Evolutionary conservation across 1,140 invertebrate genomes (phyloP), one percentile per base, ranked within the genome.

Genomic region (Adoxophyes honmai): DNA sequence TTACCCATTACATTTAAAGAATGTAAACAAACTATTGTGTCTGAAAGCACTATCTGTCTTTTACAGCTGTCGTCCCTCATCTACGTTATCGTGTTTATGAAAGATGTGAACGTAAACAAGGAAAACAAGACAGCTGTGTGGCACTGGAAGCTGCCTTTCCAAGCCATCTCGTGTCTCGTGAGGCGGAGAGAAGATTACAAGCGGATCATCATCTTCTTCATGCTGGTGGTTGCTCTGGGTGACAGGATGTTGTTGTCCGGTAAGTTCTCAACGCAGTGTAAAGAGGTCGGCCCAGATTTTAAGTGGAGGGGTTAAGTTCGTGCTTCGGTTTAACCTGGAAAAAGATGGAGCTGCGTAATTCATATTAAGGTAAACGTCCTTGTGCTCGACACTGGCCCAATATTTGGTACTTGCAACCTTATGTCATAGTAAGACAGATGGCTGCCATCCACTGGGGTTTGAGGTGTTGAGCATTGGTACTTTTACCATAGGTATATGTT

Each of bases 221-320:
- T 90, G 85, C 39, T 89, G 21, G 53, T 85, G 1, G 80, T 89
- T 0, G 78, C 78, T 0, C 70, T 88, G 21, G 81, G 77, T 7
- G 84, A 87, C 62, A 72, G 82, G 35, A 74, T 89, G 58, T 48
- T 84, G 13, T 62, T 88, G n/a, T 82, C 81, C 55, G 81, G 88
- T 88, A 68, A 62, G 63, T 39, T 15, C 35, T 7, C 38, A n/a
- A n/a, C n/a, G n/a, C n/a, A n/a, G n/a, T n/a, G 5, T 54, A 0
- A 18, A 4, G 5, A 8, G 2, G 15, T 10, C 13, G 1, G n/a
- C 7, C 7, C 9, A 15, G n/a, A n/a, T n/a, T n/a, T n/a, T n/a
- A n/a, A n/a, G n/a, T n/a, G n/a, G n/a, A n/a, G n/a, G n/a, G n/a
- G n/a, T n/a, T n/a, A n/a, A n/a, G n/a, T n/a, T n/a, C n/a, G n/a